Evolutionary conservation across 2,797 vertebrate genomes (phyloP).

Genomic region (Bovichtus diacanthus): DNA sequence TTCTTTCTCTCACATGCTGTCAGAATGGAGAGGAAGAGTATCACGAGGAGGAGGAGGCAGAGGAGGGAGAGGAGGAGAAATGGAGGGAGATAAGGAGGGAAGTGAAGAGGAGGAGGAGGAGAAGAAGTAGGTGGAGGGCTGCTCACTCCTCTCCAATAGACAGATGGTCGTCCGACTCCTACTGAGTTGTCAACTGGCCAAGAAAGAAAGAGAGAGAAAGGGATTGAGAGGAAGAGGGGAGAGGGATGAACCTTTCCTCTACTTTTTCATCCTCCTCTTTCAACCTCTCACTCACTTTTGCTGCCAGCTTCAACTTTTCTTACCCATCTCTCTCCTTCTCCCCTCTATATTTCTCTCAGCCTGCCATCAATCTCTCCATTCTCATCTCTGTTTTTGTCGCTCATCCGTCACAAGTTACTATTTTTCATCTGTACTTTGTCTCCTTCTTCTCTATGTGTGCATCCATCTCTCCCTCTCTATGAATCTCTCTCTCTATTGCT

Average conservation of each 20-base stretch:
- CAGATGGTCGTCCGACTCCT: constrained; percentile 80
- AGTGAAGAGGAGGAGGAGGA: constrained; percentile 23
- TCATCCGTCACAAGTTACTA: constrained; percentile 66
- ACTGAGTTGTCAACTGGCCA: constrained; percentile 79
- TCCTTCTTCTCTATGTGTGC: constrained; percentile 29
- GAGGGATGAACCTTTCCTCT: constrained; percentile 70
- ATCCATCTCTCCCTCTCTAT: constrained; percentile 40
- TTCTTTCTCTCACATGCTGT: constrained; percentile 58
- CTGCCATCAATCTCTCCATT: constrained; percentile 54
- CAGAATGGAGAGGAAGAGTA: constrained; percentile 61
- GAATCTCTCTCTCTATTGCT: constrained; percentile 20
- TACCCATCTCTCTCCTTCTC: constrained; percentile 24
- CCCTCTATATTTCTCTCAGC: constrained; percentile 31
- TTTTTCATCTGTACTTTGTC: constrained; percentile 58
- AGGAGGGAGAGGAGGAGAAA: constrained; percentile 26
- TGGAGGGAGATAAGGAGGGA: constrained; percentile 37
- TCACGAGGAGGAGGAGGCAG: constrained; percentile 33
- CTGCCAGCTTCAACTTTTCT: constrained; percentile 66
- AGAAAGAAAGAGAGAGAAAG: constrained; percentile 50
- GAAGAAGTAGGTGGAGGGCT: constrained; percentile 41
- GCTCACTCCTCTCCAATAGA: constrained; percentile 63
- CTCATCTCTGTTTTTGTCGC: constrained; percentile 46
- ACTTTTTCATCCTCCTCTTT: constrained; percentile 71
- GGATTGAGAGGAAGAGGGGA: constrained; percentile 46
- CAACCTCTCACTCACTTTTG: constrained; percentile 71